Evolutionary conservation across 2,113 vertebrate genomes (phyloP).

Genomic region (Calonectris borealis): DNA sequence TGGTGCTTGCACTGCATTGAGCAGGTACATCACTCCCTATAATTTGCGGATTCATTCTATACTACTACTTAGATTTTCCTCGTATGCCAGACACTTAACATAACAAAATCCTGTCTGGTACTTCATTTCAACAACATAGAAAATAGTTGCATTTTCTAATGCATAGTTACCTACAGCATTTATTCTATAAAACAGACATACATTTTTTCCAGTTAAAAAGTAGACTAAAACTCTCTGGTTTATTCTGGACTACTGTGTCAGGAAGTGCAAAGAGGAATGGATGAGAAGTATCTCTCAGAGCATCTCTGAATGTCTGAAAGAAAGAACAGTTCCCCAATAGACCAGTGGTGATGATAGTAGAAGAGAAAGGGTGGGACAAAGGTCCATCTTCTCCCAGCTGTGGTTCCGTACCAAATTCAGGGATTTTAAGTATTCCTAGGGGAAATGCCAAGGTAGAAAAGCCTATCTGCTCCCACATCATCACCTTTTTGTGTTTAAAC

Average conservation of each 20-base stretch:
- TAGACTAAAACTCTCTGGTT: background rate
- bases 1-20: background rate
- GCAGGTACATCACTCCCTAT: background rate
- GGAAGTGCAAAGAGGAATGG: background rate
- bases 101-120: background rate
- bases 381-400: background rate
- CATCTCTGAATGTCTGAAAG: background rate
- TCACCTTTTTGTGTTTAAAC: background rate
- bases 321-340: fast-evolving
- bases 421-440: background rate
- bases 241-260: background rate
- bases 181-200: background rate
- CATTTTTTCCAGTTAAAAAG: background rate
- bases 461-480: background rate
- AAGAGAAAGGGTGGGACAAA: background rate
- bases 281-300: background rate
- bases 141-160: background rate
- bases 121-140: background rate
- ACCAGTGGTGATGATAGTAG: background rate
- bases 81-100: background rate
- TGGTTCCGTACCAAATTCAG: background rate
- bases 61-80: background rate
- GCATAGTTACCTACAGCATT: background rate
- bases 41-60: background rate
- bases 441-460: background rate